Base-by-base conservation (phyloP, 2,797 vertebrate species). In the Prunella strophiata region DNA sequence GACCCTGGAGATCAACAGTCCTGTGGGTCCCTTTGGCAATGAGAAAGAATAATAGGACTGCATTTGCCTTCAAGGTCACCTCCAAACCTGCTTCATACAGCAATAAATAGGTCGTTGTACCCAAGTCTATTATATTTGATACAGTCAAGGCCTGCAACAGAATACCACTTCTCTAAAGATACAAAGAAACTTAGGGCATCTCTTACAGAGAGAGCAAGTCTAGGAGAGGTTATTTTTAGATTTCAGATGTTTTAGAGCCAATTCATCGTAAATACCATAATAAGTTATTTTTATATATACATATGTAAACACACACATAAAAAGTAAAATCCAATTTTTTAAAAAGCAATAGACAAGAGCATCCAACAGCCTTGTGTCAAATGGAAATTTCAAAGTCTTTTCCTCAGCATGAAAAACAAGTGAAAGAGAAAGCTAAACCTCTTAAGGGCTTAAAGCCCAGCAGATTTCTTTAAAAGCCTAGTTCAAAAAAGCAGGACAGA, bases 231-330 rank as follows among this genome's bases (percentile, higher is more conserved):
- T 77, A 42, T 38, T 86, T 59, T 82, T n/a, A 71, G 18, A 83
- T 52, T 72, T 70, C 52, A 82, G 38, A 30, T 74, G 12, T 55
- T 88, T 59, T 61, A 67, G n/a, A 85, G 43, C 3, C 40, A 93
- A 25, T 10, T 10, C 22, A 70, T 1, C 0, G 0, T 34, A 79
- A 95, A 86, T 8, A 71, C 11, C 11, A 5, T 15, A 45, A 1
- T 19, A 87, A 77, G 2, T 34, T 22, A 5, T 23, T 17, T 3
- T 36, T 27, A 14, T 15, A 66, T 8, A n/a, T 0, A 48, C 0
- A 59, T 0, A 30, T 1, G 71, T 2, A 57, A 1, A 58, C 2
- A 29, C 1, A 6, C 2, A 16, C 0, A 48, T 8, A 9, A 5
- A 9, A 67, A 22, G 15, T 23, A 45, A 67, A 67, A 48, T 19